A percentile compares a stretch with the other conserved stretches of the same genome.
phyloP scores from a whole-genome alignment of 2,888 invertebrate species.

The Ypsolopha scabrella region DNA sequence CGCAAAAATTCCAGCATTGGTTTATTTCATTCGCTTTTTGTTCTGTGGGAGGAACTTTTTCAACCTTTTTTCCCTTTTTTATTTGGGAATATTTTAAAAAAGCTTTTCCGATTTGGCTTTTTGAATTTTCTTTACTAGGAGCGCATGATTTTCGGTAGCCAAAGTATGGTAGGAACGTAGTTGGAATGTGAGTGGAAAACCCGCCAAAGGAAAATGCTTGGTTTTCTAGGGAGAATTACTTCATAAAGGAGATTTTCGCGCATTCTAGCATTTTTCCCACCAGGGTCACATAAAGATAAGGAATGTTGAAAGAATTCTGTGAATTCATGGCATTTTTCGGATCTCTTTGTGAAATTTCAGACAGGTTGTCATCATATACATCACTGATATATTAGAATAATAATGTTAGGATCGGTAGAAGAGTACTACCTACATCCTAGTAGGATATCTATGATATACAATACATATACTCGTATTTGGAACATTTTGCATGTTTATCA shows the following conservation, averaged over 20 bases:
- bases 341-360: no score
- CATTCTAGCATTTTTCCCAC: constrained; percentile 63
- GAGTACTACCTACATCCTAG: no score
- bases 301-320: constrained; percentile 27
- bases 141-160: constrained; percentile 27
- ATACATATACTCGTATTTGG: no score
- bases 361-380: no score
- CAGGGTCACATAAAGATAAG: constrained; percentile 33
- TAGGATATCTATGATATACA: no score
- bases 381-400: no score
- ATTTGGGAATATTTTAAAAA: constrained; percentile 45
- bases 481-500: no score
- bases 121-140: constrained; percentile 62
- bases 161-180: constrained; percentile 41
- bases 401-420: no score
- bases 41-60: constrained; percentile 17
- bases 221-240: constrained; percentile 19
- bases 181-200: constrained; percentile 18
- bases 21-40: neutral
- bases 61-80: constrained; percentile 39
- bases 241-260: constrained; percentile 64
- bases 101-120: constrained; percentile 53
- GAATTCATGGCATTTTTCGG: constrained; percentile 16
- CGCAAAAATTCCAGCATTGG: neutral
- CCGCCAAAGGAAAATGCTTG: constrained; percentile 17